A percentile compares a stretch with the other conserved stretches of the same genome.
These are phyloP conservation scores for Hylaeus anthracinus DNA, from an alignment of 1,140 invertebrate species.

Conservation along the genomic window DNA sequence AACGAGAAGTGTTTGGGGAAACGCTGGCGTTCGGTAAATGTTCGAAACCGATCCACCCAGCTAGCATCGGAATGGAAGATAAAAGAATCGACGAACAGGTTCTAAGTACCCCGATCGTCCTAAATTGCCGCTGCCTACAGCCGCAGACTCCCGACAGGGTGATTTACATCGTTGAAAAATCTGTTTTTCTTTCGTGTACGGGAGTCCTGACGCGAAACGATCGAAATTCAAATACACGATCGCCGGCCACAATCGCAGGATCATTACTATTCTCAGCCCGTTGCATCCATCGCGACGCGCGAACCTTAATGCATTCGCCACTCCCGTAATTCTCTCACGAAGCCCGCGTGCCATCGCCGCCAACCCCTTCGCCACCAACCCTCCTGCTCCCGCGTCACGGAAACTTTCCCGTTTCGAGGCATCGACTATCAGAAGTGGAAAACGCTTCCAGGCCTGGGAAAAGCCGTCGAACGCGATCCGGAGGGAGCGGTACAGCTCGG, in stretches of 20 bases:
- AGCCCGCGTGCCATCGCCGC: conserved; percentile 12
- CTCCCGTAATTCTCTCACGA: conserved; percentile 23
- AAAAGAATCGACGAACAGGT: too few species aligned
- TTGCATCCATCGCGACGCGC: conserved; percentile 7
- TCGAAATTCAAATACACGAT: background rate
- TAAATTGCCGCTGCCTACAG: too few species aligned
- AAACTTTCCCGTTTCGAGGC: conserved; percentile 23
- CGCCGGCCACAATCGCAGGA: background rate
- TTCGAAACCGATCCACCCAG: too few species aligned
- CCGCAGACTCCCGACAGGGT: too few species aligned
- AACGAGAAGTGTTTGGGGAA: too few species aligned
- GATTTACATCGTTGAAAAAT: too few species aligned
- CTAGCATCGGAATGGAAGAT: too few species aligned
- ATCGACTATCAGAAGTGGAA: conserved; percentile 30
- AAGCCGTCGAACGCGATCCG: conserved; percentile 20
- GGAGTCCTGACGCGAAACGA: too few species aligned
- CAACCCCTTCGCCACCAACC: background rate
- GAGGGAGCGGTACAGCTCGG: background rate
- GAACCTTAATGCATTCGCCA: background rate
- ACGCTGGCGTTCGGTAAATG: too few species aligned
- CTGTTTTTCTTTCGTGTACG: too few species aligned
- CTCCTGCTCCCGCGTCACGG: background rate
- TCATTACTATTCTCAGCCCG: conserved; percentile 11
- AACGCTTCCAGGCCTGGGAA: background rate
- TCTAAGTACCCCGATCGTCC: too few species aligned